These are phyloP conservation scores for Tenodera sinensis DNA, from an alignment of 2,888 invertebrate genomes.

Conservation along the genomic window DNA sequence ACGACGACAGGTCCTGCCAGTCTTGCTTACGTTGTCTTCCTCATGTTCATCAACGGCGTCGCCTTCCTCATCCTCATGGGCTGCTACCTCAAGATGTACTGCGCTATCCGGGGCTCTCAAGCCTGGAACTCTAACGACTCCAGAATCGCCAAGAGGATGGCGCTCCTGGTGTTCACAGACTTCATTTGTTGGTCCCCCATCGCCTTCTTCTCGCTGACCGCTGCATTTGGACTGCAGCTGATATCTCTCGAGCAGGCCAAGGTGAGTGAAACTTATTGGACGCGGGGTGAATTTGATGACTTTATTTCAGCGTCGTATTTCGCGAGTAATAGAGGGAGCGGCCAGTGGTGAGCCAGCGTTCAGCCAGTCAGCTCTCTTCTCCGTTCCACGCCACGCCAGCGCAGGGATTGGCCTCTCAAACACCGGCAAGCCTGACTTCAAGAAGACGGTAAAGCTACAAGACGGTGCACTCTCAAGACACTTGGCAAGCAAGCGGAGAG, in stretches of 20 bases:
- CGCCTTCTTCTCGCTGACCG: constrained; percentile 90
- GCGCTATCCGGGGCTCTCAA: constrained; percentile 93
- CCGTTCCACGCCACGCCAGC: too few relatives aligned
- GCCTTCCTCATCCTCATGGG: constrained; percentile 94
- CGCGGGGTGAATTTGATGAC: too few relatives aligned
- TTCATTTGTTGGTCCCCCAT: constrained; percentile 98
- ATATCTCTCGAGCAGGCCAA: constrained; percentile 94
- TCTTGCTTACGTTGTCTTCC: constrained; percentile 82
- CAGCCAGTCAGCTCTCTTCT: too few relatives aligned
- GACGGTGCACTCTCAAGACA: too few relatives aligned
- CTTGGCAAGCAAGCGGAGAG: too few relatives aligned
- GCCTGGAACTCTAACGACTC: constrained; percentile 98
- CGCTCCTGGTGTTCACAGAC: constrained; percentile 93
- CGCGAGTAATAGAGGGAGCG: too few relatives aligned
- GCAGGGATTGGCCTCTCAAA: too few relatives aligned
- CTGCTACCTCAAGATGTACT: constrained; percentile 96
- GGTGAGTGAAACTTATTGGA: constrained; percentile 30
- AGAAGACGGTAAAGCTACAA: too few relatives aligned
- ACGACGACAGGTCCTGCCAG: constrained; percentile 73
- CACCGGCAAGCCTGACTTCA: too few relatives aligned
- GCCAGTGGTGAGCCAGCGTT: too few relatives aligned
- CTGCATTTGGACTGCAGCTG: constrained; percentile 85
- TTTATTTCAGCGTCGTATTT: too few relatives aligned
- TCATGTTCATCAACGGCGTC: constrained; percentile 88
- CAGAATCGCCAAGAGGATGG: constrained; percentile 94